Percentiles rank a stretch among this genome's conserved stretches.
Evolutionary conservation across 1,140 invertebrate genomes (phyloP).

Genomic region (Cataglyphis hispanica): DNA sequence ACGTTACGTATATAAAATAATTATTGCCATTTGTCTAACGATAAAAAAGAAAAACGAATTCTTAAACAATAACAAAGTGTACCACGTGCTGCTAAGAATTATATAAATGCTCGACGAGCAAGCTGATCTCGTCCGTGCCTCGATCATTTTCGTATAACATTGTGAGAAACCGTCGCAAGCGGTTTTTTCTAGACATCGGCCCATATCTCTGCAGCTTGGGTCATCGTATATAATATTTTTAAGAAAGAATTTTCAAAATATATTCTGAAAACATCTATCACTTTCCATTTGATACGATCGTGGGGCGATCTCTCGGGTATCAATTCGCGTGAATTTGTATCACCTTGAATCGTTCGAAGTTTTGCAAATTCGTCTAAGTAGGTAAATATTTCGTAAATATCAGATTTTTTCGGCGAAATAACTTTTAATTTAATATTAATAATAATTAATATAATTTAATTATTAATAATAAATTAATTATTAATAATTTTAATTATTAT

Average conservation of each 20-base stretch:
- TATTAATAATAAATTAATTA: too few species aligned
- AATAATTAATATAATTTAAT: too few species aligned
- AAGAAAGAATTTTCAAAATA: neutral
- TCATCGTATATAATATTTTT: slow-evolving; percentile 4
- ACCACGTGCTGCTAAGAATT: slow-evolving; percentile 82
- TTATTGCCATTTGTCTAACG: slow-evolving; percentile 79
- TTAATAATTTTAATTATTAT: too few species aligned
- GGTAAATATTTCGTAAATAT: neutral
- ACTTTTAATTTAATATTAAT: too few species aligned
- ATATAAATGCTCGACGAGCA: slow-evolving; percentile 77
- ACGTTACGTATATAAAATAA: slow-evolving; percentile 76
- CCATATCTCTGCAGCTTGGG: neutral
- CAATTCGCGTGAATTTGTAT: neutral
- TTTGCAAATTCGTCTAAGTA: neutral
- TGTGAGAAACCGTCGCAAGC: neutral
- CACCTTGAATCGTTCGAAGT: neutral
- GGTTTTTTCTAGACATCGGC: neutral
- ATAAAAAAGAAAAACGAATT: slow-evolving; percentile 81
- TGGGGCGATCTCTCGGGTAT: neutral
- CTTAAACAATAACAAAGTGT: slow-evolving; percentile 84
- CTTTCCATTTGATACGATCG: neutral
- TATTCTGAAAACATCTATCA: neutral
- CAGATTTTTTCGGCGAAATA: neutral
- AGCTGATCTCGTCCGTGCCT: slow-evolving; percentile 41
- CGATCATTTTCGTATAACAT: neutral